Evolutionary conservation across 2,888 invertebrate species (phyloP), one percentile per base, ranked within the genome.

Genomic region (Platycnemis pennipes): DNA sequence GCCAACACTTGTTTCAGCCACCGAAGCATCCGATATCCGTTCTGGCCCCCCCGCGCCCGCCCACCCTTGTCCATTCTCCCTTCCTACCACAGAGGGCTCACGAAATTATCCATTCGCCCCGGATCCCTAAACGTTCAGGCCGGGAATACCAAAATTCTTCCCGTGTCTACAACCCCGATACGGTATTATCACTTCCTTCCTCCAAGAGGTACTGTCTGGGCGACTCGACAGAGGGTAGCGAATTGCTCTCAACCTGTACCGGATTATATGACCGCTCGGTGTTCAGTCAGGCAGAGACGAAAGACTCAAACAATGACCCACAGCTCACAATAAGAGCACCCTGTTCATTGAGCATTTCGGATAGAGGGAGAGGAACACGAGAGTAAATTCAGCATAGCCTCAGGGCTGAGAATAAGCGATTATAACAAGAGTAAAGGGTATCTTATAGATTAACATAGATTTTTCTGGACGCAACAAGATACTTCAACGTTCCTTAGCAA

Each of bases 1-100:
- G 1, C 31, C n/a, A 37, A 77, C 77, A 77, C 26, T 37, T n/a
- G 2, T 37, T 37, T 77, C 77, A 1, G 13, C 31, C 5, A n/a
- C 22, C 77, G 37, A 77, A 77, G 37, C 77, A 77, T 37, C 77
- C 77, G 77, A 77, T 77, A 77, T 37, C 77, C 77, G 77, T 8
- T 77, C 77, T n/a, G n/a, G n/a, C n/a, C n/a, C n/a, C 37, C 1
- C 16, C 13, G 7, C 77, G n/a, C 13, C 37, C 4, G 0, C 49
- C 49, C n/a, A 16, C 49, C 49, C 49, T 49, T 19, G 0, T 19
- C 13, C 49, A 8, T 13, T 49, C 49, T 49, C 3, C 31, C 63
- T 63, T 63, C 63, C n/a, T 5, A 0, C 77, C 3, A 37, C 31
- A 77, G 37, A 37, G 2, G 37, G 77, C 31, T 3, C 22, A 77